Evolutionary conservation across 2,113 vertebrate genomes (phyloP).

Genomic region (Siniperca knerii): DNA sequence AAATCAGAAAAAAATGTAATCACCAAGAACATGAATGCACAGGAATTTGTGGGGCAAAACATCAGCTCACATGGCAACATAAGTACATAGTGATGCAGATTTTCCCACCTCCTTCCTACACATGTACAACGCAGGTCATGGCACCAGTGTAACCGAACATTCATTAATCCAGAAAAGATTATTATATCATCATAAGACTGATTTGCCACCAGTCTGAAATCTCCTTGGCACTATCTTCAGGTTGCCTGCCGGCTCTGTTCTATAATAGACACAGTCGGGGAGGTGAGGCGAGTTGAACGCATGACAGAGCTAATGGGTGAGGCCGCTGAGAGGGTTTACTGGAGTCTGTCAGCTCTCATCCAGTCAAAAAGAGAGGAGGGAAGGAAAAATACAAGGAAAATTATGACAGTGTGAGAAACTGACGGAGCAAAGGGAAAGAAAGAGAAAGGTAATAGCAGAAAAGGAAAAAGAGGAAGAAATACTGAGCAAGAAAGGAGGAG

Average conservation of each 20-base stretch:
- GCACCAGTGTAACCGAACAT: neutral
- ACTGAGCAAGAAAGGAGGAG: neutral
- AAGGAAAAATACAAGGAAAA: neutral
- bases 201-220: constrained; percentile 27
- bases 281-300: constrained; percentile 36
- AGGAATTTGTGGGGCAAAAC: neutral
- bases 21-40: neutral
- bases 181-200: constrained; percentile 30
- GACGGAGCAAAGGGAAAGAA: neutral
- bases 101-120: neutral
- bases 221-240: constrained; percentile 13
- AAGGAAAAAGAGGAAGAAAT: neutral
- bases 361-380: constrained; percentile 40
- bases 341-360: constrained; percentile 66
- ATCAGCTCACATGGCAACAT: neutral
- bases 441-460: neutral
- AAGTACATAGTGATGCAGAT: neutral
- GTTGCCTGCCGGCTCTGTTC: constrained; percentile 19
- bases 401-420: neutral
- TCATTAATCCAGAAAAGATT: constrained; percentile 12
- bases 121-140: neutral
- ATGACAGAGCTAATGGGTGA: constrained; percentile 61
- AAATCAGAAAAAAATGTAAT: neutral
- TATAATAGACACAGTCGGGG: constrained; percentile 39
- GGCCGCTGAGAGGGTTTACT: constrained; percentile 39